A percentile compares a stretch with the other conserved stretches of the same genome.
Evolutionary conservation across 2,888 invertebrate species (phyloP).

Genomic region (Scaeva pyrastri): DNA sequence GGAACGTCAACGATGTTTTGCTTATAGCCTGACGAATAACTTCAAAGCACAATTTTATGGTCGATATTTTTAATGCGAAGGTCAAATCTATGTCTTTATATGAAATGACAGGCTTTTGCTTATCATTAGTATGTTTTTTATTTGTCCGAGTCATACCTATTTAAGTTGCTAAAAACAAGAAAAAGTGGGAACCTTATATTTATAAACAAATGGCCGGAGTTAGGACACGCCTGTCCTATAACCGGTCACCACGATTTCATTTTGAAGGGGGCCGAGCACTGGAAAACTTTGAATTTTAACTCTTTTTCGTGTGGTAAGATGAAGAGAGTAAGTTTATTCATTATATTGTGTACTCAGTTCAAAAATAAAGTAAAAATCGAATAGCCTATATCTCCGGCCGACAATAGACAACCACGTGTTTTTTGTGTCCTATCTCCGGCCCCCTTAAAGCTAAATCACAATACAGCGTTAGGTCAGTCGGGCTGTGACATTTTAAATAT

Average conservation of each 20-base stretch:
- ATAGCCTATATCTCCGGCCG: not conserved
- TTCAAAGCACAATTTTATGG: constrained; percentile 3
- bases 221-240: not conserved
- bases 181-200: not conserved
- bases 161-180: not conserved
- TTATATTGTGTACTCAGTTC: not conserved
- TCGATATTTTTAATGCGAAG: not conserved
- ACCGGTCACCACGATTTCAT: constrained; percentile 11
- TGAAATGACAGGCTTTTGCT: not conserved
- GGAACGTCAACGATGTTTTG: not conserved
- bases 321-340: not conserved
- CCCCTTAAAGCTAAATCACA: too few relatives aligned
- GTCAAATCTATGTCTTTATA: not conserved
- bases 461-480: too few relatives aligned
- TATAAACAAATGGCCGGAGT: constrained; percentile 1
- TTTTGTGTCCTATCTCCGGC: constrained; percentile 7
- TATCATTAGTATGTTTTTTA: constrained; percentile 2
- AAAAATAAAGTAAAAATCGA: not conserved
- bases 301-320: not conserved
- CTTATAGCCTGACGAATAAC: constrained; percentile 7
- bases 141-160: not conserved
- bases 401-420: not conserved
- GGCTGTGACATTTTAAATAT: too few relatives aligned
- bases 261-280: constrained; percentile 6
- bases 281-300: not conserved